Conservation (phyloP, 2,888 invertebrate species). For the Drosophila eohydei region DNA sequence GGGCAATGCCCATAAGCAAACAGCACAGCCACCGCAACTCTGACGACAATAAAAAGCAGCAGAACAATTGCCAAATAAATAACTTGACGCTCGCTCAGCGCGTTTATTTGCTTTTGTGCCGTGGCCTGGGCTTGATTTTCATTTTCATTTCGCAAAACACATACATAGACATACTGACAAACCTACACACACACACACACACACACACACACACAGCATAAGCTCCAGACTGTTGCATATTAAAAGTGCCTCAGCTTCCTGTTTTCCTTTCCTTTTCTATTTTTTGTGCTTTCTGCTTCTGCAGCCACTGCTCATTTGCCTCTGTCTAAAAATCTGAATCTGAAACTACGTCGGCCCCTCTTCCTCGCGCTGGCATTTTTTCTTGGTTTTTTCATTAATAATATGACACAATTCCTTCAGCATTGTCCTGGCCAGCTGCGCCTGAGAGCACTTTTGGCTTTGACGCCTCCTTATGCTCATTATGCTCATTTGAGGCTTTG, state of each 20-base stretch:
- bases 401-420: slow-evolving; percentile 77
- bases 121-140: slow-evolving; percentile 69
- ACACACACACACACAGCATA: slow-evolving; percentile 21
- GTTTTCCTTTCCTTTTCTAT: slow-evolving; percentile 49
- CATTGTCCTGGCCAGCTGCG: slow-evolving; percentile 73
- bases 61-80: slow-evolving; percentile 79
- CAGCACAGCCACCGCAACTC: slow-evolving; percentile 61
- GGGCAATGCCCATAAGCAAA: slow-evolving; percentile 70
- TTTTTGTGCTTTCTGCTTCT: slow-evolving; percentile 22
- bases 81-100: slow-evolving; percentile 75
- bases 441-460: slow-evolving; percentile 78
- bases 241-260: slow-evolving; percentile 67
- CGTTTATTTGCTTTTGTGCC: slow-evolving; percentile 71
- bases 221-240: slow-evolving; percentile 69
- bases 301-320: slow-evolving; percentile 63
- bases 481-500: slow-evolving; percentile 81
- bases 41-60: slow-evolving; percentile 72
- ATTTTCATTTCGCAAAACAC: slow-evolving; percentile 64
- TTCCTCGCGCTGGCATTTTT: not conserved
- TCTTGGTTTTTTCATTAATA: slow-evolving; percentile 69
- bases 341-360: slow-evolving; percentile 9
- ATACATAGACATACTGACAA: slow-evolving; percentile 31
- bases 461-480: slow-evolving; percentile 78
- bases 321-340: slow-evolving; percentile 40
- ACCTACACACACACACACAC: slow-evolving; percentile 23